Base-by-base conservation (phyloP, 2,888 invertebrate genomes). In the Camponotus fellah region DNA sequence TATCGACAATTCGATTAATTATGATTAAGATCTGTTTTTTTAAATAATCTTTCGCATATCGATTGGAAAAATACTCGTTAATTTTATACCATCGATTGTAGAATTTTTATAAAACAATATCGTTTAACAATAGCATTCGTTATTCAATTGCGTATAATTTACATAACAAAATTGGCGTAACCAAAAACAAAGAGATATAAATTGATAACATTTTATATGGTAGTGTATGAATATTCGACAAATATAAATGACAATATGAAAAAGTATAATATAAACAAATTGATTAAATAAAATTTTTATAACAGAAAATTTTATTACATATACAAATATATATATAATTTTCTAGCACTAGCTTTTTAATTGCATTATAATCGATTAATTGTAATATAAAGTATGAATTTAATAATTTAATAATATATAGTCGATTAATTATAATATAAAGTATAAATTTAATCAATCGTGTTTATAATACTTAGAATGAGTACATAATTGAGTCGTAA, bases 311-410 rank as follows among this genome's bases (percentile, higher is more conserved):
- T 66, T 53, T 6, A 6, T 34, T 49, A 6, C 9, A 65, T 53
- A 53, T 49, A 2, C n/a, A 65, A 21, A 37, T 14, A 49, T 17
- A n/a, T 6, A 76, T 26, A 26, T 53, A 62, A 60, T 85, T 84
- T 88, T 74, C 62, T 32, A 60, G n/a, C 43, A 64, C 80, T 60
- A 69, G 83, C 37, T 68, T 66, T 65, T 79, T 76, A 84, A 74
- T 77, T 74, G 71, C 66, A 86, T 75, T 74, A 75, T 68, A 9
- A 68, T 43, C 65, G 34, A 37, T 56, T 56, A 74, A 37, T 46
- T 14, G 34, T 74, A 82, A 84, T 82, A 84, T 79, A 26, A 26
- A 74, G 64, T 34, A 60, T 14, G 34, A 60, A 43, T 66, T 58
- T 43, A 43, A 5, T 43, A 0, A 26, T 26, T 26, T 26, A 26